A percentile compares a stretch with the other conserved stretches of the same genome.
phyloP scores from a whole-genome alignment of 2,888 invertebrate species.

The Eristalinus sepulchralis region DNA sequence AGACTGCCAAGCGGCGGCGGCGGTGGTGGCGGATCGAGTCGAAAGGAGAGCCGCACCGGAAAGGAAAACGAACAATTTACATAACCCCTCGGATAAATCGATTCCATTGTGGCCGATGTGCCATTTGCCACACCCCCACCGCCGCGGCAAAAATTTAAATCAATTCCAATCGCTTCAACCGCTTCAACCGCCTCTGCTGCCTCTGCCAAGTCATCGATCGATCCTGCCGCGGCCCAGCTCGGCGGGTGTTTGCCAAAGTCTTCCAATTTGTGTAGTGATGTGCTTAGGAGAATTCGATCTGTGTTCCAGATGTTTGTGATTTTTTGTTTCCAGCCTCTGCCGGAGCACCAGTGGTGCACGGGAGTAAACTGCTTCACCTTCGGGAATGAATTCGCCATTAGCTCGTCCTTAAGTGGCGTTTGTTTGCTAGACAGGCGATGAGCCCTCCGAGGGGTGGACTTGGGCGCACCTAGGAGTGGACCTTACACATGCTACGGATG shows the following conservation, averaged over 20 bases:
- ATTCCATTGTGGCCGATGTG: conserved; percentile 36
- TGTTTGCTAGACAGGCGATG: conserved; percentile 6
- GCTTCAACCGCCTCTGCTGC: neutral
- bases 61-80: conserved; percentile 32
- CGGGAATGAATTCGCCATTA: conserved; percentile 42
- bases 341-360: neutral
- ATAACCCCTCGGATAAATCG: conserved; percentile 62
- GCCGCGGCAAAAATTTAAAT: conserved; percentile 30
- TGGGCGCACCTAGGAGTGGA: no score
- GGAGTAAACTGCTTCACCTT: conserved; percentile 20
- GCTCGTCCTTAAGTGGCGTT: conserved; percentile 20
- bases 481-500: no score
- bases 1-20: neutral
- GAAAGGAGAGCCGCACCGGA: conserved; percentile 42
- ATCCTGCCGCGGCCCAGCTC: neutral
- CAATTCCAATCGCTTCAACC: conserved; percentile 5
- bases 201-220: neutral
- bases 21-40: neutral
- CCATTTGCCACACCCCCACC: neutral
- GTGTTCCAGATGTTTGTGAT: conserved; percentile 55
- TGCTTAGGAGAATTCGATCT: conserved; percentile 54
- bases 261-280: conserved; percentile 57
- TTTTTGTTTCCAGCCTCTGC: neutral
- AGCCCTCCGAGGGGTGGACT: no score
- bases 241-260: conserved; percentile 12